These are phyloP conservation scores for Philereme transversata DNA, from an alignment of 2,888 invertebrate species.

Conservation along the genomic window DNA sequence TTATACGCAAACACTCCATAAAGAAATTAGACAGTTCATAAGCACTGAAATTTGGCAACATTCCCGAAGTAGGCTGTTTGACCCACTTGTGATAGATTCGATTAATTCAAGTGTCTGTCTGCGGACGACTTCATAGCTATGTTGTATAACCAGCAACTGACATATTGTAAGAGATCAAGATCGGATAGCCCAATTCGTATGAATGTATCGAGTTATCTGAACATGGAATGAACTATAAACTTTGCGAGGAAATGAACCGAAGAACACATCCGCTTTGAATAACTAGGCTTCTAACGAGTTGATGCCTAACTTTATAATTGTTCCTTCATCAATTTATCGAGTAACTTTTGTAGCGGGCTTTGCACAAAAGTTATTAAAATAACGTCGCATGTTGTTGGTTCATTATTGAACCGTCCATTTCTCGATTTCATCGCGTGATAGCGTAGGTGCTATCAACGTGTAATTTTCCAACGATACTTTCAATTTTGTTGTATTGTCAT, in stretches of 20 bases:
- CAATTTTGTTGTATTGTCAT: too few relatives aligned
- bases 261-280: slow-evolving; percentile 6
- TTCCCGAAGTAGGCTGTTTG: slow-evolving; percentile 41
- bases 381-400: slow-evolving; percentile 15
- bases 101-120: slow-evolving; percentile 16
- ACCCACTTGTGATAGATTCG: slow-evolving; percentile 44
- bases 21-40: slow-evolving; percentile 24
- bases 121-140: slow-evolving; percentile 10
- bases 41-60: slow-evolving; percentile 49
- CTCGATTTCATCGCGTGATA: slow-evolving; percentile 21
- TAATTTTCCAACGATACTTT: too few relatives aligned
- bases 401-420: slow-evolving; percentile 12
- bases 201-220: slow-evolving; percentile 1
- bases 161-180: slow-evolving; percentile 8
- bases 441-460: slow-evolving; percentile 3
- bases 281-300: slow-evolving; percentile 16
- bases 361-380: neutral
- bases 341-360: slow-evolving; percentile 9
- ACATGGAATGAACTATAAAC: too few relatives aligned
- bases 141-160: slow-evolving; percentile 4
- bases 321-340: slow-evolving; percentile 11
- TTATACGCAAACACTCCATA: slow-evolving; percentile 7
- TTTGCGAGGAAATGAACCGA: too few relatives aligned
- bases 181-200: slow-evolving; percentile 1
- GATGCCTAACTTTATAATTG: slow-evolving; percentile 16